Evolutionary conservation across 2,113 vertebrate genomes (phyloP).

Genomic region (Kryptolebias marmoratus): DNA sequence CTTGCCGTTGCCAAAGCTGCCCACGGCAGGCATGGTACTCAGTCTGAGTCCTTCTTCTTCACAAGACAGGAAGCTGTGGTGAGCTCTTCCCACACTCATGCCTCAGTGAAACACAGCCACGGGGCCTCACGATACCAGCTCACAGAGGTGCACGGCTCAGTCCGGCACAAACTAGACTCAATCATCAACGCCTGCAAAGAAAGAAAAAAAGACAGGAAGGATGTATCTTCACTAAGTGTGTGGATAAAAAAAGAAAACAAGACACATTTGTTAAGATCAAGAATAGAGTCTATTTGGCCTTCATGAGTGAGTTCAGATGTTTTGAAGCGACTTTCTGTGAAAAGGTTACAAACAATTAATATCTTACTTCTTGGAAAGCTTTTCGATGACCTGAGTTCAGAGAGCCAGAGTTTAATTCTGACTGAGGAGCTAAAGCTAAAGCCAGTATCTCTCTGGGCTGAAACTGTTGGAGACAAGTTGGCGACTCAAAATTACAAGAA

Average conservation of each 20-base stretch:
- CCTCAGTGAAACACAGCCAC: conserved; percentile 76
- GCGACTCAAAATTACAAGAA: too few relatives aligned
- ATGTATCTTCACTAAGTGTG: not conserved
- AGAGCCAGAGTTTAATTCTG: too few relatives aligned
- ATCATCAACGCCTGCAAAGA: conserved; percentile 36
- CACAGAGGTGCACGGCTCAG: conserved; percentile 10
- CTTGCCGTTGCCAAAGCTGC: conserved; percentile 93
- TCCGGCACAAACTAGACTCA: conserved; percentile 23
- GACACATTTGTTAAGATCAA: not conserved
- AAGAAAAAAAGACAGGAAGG: conserved; percentile 17
- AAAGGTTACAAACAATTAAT: too few relatives aligned
- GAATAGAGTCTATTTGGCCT: not conserved
- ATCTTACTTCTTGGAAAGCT: too few relatives aligned
- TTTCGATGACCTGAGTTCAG: too few relatives aligned
- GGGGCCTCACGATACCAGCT: conserved; percentile 51
- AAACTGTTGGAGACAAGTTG: too few relatives aligned
- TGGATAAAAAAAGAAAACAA: not conserved
- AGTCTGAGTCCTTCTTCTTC: conserved; percentile 91
- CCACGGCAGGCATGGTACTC: conserved; percentile 90
- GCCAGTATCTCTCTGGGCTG: too few relatives aligned
- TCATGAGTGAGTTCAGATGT: too few relatives aligned
- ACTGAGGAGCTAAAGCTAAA: too few relatives aligned
- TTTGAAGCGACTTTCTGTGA: too few relatives aligned
- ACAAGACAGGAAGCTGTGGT: conserved; percentile 90
- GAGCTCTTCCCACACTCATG: conserved; percentile 90